Base-by-base conservation (phyloP, 2,888 invertebrate species). In the Eledona agricola region DNA sequence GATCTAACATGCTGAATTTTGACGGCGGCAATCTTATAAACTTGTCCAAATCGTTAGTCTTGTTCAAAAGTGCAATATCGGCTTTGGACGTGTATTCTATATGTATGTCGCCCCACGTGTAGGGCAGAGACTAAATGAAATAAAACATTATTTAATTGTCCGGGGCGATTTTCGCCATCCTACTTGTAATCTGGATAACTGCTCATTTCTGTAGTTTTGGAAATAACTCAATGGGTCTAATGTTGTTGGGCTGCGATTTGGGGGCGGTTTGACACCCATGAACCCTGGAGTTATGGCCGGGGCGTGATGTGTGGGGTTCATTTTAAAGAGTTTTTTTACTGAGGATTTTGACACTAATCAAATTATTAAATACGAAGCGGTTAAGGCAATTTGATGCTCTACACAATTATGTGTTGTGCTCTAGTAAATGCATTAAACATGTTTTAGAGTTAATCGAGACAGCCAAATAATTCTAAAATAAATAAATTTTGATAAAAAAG, bases 201-300 rank as follows among this genome's bases (percentile, higher is more conserved):
- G 67, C 55, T 78, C 77, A 61, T 78, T 76, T 51, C 77, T 66
- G 54, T 76, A 78, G 32, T 74, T 73, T 46, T 76, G 76, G 57
- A 79, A 79, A 63, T 76, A 76, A 29, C 56, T 69, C 3, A 69
- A n/a, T n/a, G n/a, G n/a, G n/a, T n/a, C n/a, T n/a, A n/a, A n/a
- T n/a, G n/a, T n/a, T n/a, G n/a, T n/a, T n/a, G n/a, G n/a, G 16
- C 16, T 38, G 7, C n/a, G 15, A 1, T 16, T 3, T 7, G 31
- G 50, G 6, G 75, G 77, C 1, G 77, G 72, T 49, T 68, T 66
- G 4, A 75, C 71, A 4, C 75, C 76, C 73, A 72, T 75, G 52
- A 73, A 76, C 0, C 63, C 66, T 1, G 72, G 69, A 54, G 71
- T 67, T 26, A 76, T 61, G 3, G 72, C 65, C n/a, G 75, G 71